Percentiles rank a stretch among this genome's conserved stretches.
phyloP scores from a whole-genome alignment of 2,888 invertebrate genomes.

The Eupithecia insigniata region DNA sequence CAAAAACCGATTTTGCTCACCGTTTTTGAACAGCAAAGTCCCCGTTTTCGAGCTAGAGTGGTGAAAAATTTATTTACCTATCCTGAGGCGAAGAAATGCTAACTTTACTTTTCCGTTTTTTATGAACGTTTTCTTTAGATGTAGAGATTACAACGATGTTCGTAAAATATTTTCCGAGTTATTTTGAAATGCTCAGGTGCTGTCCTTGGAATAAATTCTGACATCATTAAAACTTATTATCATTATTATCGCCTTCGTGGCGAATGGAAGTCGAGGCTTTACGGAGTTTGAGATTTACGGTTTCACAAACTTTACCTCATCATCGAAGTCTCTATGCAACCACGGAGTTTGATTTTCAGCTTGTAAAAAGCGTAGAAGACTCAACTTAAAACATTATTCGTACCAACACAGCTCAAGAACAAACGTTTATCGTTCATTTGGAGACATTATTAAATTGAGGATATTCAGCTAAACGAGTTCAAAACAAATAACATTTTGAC shows the following conservation, averaged over 20 bases:
- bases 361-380: not conserved
- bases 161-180: slow-evolving; percentile 25
- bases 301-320: slow-evolving; percentile 38
- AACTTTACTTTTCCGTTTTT: slow-evolving; percentile 52
- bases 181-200: slow-evolving; percentile 54
- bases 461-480: not conserved
- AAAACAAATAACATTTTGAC: slow-evolving; percentile 40
- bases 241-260: slow-evolving; percentile 53
- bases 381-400: not conserved
- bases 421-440: slow-evolving; percentile 8
- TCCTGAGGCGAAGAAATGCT: slow-evolving; percentile 58
- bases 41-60: too few species aligned
- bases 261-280: slow-evolving; percentile 44
- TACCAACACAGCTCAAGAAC: slow-evolving; percentile 3
- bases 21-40: too few species aligned
- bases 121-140: slow-evolving; percentile 51
- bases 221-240: slow-evolving; percentile 64
- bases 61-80: slow-evolving; percentile 62
- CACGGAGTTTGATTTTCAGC: slow-evolving; percentile 10
- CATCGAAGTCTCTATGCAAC: slow-evolving; percentile 16
- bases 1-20: too few species aligned
- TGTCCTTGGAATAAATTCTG: slow-evolving; percentile 54
- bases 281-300: slow-evolving; percentile 41
- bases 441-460: not conserved
- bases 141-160: slow-evolving; percentile 51